phyloP scores from a whole-genome alignment of 1,140 invertebrate genomes.

The Orchesella cincta region DNA sequence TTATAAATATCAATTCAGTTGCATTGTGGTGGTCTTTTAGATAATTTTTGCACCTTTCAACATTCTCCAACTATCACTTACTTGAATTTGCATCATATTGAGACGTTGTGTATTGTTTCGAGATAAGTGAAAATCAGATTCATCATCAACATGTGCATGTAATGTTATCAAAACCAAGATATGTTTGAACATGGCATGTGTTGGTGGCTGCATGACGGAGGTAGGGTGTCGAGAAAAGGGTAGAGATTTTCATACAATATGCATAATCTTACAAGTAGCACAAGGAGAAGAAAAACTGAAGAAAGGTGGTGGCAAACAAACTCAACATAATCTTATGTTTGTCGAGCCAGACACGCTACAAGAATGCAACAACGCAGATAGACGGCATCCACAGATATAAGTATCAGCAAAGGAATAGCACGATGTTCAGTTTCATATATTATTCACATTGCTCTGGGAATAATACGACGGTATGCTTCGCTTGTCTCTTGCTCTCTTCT shows the following conservation, averaged over 20 bases:
- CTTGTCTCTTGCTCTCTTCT: slow-evolving; percentile 5
- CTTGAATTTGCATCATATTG: not conserved
- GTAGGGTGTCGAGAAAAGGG: not conserved
- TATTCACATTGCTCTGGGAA: slow-evolving; percentile 21
- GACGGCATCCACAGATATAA: not conserved
- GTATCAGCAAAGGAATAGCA: no score
- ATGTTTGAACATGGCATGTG: not conserved
- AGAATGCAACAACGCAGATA: not conserved
- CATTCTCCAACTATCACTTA: no score
- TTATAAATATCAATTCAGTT: no score
- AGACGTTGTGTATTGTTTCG: not conserved
- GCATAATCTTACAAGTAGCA: no score
- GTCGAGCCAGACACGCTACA: slow-evolving; percentile 12
- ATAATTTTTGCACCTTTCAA: no score
- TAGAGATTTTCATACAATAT: no score
- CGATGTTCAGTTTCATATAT: no score
- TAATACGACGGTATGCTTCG: slow-evolving; percentile 12
- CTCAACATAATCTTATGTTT: not conserved
- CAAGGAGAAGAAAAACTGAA: not conserved
- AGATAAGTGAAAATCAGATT: not conserved
- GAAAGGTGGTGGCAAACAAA: not conserved
- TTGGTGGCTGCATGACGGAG: not conserved
- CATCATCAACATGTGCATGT: not conserved
- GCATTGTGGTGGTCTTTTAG: no score
- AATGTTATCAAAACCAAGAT: not conserved